Percentiles rank a stretch among this genome's conserved stretches.
Conservation (phyloP, 2,113 vertebrate genomes). For the Sula dactylatra region DNA sequence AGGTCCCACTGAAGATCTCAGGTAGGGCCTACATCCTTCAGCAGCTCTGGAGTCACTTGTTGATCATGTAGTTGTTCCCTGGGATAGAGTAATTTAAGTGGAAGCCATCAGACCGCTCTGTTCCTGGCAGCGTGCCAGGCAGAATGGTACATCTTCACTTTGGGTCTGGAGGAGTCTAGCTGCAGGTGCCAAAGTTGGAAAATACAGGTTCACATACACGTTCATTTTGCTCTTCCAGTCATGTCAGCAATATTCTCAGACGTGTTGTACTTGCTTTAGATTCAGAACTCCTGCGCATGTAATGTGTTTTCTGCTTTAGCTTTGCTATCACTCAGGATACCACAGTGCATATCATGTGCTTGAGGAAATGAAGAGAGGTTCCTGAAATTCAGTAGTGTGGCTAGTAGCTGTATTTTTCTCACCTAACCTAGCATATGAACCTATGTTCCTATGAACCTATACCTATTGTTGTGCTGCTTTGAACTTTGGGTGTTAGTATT, state of each 20-base stretch:
- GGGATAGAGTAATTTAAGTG: neutral
- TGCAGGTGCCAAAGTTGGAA: neutral
- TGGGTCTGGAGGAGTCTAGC: neutral
- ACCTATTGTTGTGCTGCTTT: neutral
- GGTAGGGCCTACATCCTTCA: neutral
- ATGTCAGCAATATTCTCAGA: neutral
- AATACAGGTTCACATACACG: accelerated
- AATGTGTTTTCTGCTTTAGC: neutral
- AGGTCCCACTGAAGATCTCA: neutral
- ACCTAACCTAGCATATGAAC: neutral
- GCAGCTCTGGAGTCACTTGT: neutral
- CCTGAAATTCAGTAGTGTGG: neutral
- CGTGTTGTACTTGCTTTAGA: neutral
- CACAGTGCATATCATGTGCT: too few species aligned
- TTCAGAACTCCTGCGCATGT: neutral
- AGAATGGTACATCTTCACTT: neutral
- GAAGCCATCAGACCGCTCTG: neutral
- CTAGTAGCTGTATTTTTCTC: neutral
- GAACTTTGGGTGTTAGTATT: neutral
- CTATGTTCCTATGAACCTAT: too few species aligned
- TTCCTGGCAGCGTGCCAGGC: neutral
- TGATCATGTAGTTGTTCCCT: neutral
- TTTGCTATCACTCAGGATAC: neutral
- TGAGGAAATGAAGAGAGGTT: neutral
- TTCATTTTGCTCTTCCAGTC: neutral